Base-by-base conservation (phyloP, 2,888 invertebrate species). In the Caenorhabditis japonica region DNA sequence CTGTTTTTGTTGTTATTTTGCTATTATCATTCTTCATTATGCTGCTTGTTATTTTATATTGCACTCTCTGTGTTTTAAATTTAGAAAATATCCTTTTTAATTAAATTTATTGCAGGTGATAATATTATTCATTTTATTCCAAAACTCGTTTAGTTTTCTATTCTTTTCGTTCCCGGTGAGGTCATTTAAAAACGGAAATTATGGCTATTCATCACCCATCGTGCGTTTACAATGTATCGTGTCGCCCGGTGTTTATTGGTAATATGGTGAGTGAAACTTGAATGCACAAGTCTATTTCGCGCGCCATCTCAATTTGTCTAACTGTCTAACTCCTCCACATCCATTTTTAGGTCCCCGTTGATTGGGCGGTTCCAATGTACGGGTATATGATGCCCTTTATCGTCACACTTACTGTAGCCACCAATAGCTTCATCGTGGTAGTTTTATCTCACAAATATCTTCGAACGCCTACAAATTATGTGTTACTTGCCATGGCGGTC, bases 331-430 rank as follows among this genome's bases (percentile, higher is more conserved):
- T 47, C 12, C 12, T 25, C 33, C 4, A 1, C 3, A 21, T 25
- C n/a, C 0, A n/a, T 51, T 62, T 79, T 39, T 19, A 84, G 84
- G 84, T 84, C 7, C 86, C 86, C 0, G 62, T 84, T 15, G 75
- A 81, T 21, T 83, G 84, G 80, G 85, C 85, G 2, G 64, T 85
- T 38, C 85, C 85, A 15, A 70, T 84, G 52, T 85, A 85, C 60
- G 85, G 85, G 51, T 85, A 83, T 61, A 76, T 83, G 56, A 84
- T 85, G 84, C 85, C 85, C n/a, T 62, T 84, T 13, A 84, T 85
- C 30, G 84, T 85, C 17, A 79, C 82, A 12, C 64, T 86, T 7
- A 85, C 85, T 5, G 38, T 81, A 17, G 77, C 79, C 7, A 86
- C 84, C 34, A 86, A 85, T 46, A 81, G 82, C 19, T 86, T 86